Conservation (phyloP, 2,797 vertebrate species). For the Fratercula arctica region DNA sequence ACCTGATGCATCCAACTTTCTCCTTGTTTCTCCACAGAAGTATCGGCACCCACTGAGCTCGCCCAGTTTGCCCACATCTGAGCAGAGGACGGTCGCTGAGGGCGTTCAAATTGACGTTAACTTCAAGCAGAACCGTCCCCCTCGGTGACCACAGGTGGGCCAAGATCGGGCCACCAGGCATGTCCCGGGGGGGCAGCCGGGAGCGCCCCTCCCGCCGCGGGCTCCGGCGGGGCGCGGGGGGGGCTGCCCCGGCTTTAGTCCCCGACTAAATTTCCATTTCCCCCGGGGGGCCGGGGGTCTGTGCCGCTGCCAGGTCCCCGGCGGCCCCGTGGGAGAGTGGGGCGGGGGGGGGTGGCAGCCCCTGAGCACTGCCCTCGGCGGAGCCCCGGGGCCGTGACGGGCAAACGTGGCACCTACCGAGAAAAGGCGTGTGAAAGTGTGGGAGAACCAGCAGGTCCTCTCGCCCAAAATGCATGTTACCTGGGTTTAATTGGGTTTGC, state of each 20-base stretch:
- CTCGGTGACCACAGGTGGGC: background rate
- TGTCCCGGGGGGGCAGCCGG: background rate
- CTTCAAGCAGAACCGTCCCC: background rate
- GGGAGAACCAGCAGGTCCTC: background rate
- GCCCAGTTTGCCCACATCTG: background rate
- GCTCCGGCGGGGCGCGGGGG: background rate
- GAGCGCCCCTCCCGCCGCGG: background rate
- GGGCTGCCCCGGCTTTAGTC: background rate
- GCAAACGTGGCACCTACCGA: background rate
- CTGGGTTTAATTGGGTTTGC: background rate
- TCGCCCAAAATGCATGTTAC: background rate
- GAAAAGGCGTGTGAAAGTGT: background rate
- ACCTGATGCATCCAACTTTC: background rate
- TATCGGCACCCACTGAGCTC: background rate
- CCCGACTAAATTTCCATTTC: too few species aligned
- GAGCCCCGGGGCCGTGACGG: background rate
- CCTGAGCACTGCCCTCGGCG: background rate
- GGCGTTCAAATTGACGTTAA: accelerated
- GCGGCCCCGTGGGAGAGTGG: background rate
- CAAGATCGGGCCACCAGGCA: background rate
- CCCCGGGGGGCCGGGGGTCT: background rate
- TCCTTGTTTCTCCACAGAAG: background rate
- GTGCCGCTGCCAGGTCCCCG: background rate
- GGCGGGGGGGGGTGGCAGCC: background rate
- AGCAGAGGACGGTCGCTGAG: background rate